A percentile compares a stretch with the other conserved stretches of the same genome.
Conservation (phyloP, 1,140 invertebrate genomes). For the Protaetia brevitarsis region DNA sequence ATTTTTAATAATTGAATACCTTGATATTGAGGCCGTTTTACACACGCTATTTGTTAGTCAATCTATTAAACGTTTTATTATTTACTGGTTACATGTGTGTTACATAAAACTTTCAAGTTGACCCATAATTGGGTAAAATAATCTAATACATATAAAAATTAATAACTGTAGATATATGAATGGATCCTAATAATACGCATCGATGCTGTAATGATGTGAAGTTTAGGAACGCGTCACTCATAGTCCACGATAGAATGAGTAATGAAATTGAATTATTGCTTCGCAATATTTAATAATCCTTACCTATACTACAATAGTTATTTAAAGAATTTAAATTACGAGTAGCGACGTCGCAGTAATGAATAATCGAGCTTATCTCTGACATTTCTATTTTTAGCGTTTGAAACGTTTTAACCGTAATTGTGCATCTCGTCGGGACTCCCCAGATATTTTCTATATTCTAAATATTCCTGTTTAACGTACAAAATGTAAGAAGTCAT, state of each 20-base stretch:
- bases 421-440: background rate
- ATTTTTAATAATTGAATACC: too few relatives aligned
- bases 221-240: background rate
- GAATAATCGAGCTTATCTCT: background rate
- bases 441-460: conserved; percentile 2
- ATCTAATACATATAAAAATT: background rate
- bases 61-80: too few relatives aligned
- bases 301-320: too few relatives aligned
- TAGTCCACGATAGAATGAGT: background rate
- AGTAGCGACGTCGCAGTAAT: too few relatives aligned
- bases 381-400: conserved; percentile 3
- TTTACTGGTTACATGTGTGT: too few relatives aligned
- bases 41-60: too few relatives aligned
- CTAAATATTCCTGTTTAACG: background rate
- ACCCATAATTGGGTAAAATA: too few relatives aligned
- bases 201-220: background rate
- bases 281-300: background rate
- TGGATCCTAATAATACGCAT: background rate
- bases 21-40: too few relatives aligned
- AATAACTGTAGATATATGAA: background rate
- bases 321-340: too few relatives aligned
- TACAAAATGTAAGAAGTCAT: conserved; percentile 47
- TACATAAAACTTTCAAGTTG: too few relatives aligned
- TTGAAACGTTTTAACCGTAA: background rate
- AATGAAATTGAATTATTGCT: background rate